Conservation (phyloP, 1,140 invertebrate genomes). For the Drosophila cardini region DNA sequence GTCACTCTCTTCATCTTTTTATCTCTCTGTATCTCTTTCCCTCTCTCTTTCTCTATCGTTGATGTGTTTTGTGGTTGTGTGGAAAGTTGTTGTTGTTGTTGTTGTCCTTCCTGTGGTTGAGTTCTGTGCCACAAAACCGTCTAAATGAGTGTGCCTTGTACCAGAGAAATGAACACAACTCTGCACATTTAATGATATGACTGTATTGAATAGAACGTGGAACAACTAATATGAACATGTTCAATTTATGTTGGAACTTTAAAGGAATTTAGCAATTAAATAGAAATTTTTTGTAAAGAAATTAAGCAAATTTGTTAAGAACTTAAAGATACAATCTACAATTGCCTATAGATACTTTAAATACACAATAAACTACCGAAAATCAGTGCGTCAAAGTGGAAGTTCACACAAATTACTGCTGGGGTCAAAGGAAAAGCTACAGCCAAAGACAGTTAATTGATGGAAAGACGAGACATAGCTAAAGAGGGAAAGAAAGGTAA, state of each 20-base stretch:
- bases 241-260: too few species aligned
- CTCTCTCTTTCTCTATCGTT: constrained; percentile 34
- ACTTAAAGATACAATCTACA: constrained; percentile 8
- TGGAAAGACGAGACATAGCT: not conserved
- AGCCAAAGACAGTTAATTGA: not conserved
- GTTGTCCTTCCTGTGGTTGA: constrained; percentile 26
- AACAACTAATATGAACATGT: not conserved
- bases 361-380: constrained; percentile 11
- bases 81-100: constrained; percentile 43
- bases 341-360: constrained; percentile 32
- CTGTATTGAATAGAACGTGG: constrained; percentile 12
- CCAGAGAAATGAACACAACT: constrained; percentile 20
- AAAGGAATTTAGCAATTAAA: too few species aligned
- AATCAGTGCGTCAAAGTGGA: constrained; percentile 51
- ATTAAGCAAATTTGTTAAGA: constrained; percentile 5
- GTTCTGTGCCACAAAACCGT: constrained; percentile 25
- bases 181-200: constrained; percentile 45
- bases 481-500: not conserved
- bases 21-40: too few species aligned
- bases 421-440: constrained; percentile 34
- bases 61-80: constrained; percentile 75
- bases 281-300: not conserved
- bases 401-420: constrained; percentile 75
- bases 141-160: constrained; percentile 34
- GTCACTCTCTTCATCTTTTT: not conserved